Evolutionary conservation across 2,888 invertebrate species (phyloP).

Genomic region (Lymantria monacha): DNA sequence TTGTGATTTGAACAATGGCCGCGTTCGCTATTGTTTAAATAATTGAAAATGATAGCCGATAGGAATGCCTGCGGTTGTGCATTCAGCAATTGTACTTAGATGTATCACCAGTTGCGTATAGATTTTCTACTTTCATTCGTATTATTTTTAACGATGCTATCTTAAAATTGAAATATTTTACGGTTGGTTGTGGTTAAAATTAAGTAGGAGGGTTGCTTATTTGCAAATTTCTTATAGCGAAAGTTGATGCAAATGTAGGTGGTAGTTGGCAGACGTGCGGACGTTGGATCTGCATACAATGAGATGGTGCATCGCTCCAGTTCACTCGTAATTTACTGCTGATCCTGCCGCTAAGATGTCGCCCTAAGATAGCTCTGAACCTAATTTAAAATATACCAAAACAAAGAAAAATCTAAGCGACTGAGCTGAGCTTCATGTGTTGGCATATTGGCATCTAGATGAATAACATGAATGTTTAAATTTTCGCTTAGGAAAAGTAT

Average conservation of each 20-base stretch:
- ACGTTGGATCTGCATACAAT: slow-evolving; percentile 76
- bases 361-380: slow-evolving; percentile 63
- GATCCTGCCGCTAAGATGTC: slow-evolving; percentile 68
- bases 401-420: slow-evolving; percentile 13
- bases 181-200: slow-evolving; percentile 37
- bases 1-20: slow-evolving; percentile 77
- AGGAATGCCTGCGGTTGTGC: slow-evolving; percentile 32
- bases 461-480: too few species aligned
- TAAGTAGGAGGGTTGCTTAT: slow-evolving; percentile 47
- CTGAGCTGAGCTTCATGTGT: not conserved
- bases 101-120: slow-evolving; percentile 37
- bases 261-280: slow-evolving; percentile 47
- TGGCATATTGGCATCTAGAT: too few species aligned
- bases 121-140: slow-evolving; percentile 31
- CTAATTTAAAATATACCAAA: slow-evolving; percentile 60
- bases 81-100: slow-evolving; percentile 23
- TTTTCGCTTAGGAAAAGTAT: too few species aligned
- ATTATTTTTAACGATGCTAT: slow-evolving; percentile 20
- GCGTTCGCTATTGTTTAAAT: slow-evolving; percentile 74
- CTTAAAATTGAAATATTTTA: slow-evolving; percentile 23
- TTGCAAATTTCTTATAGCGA: slow-evolving; percentile 62
- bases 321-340: slow-evolving; percentile 71
- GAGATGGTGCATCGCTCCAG: slow-evolving; percentile 62
- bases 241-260: slow-evolving; percentile 69
- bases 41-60: slow-evolving; percentile 66